Base-by-base conservation (phyloP, 2,888 invertebrate species). In the Melinopterus prodromus region DNA sequence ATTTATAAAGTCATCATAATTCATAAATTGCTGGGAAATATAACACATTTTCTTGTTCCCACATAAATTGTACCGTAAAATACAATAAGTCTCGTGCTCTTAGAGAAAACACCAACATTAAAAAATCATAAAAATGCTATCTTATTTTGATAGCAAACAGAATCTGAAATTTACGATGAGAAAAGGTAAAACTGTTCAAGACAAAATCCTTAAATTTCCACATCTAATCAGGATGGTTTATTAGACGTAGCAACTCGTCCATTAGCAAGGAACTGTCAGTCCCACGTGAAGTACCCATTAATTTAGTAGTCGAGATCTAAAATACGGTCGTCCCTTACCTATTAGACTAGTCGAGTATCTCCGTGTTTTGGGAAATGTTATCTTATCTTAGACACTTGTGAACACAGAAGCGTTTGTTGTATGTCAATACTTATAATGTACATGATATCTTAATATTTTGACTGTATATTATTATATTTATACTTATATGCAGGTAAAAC, bases 211-310 rank as follows among this genome's bases (percentile, higher is more conserved):
- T 53, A 12, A 12, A 53, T 53, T 53, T 0, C 53, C 5, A 2
- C 53, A 53, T 53, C 53, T 53, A 53, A 53, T 53, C 53, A 53
- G 53, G 53, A 53, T 53, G 53, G 53, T 53, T 53, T 53, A 53
- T 53, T 53, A 53, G 53, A 53, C 53, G 12, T 6, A 53, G 53
- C 53, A 53, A 53, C 7, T 53, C 53, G 53, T 53, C 53, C 53
- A 53, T 53, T 53, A 53, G 53, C 53, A 53, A 53, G 53, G 12
- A 53, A 53, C 53, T 53, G 53, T 53, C 53, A 53, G 53, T 53
- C 53, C 12, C 53, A 53, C 53, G 53, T 53, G 53, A 53, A 53
- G 53, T 53, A 53, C 53, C 53, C 53, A 53, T 53, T 53, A 53
- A 53, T 53, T 53, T 53, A 53, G 53, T 53, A 53, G 53, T 53